Evolutionary conservation across 64 coral and sea anemone genomes (phyloP).

Genomic region (Montipora cactus): DNA sequence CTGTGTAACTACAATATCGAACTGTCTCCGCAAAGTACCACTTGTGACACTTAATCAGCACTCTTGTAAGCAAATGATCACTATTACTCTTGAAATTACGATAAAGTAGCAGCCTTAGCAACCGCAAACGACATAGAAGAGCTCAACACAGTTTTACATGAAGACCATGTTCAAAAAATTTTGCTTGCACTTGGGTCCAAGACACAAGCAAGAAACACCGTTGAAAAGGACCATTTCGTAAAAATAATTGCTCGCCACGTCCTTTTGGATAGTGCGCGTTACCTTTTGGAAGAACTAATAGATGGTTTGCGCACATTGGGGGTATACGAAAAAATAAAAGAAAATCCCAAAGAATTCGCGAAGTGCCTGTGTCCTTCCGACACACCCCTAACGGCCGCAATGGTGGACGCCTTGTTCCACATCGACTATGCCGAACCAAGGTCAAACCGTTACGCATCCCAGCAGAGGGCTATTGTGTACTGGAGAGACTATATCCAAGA

Average conservation of each 20-base stretch:
- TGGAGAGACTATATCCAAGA: conserved; percentile 24
- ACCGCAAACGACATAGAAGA: not conserved
- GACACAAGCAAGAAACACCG: not conserved
- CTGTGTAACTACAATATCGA: not conserved
- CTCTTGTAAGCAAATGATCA: not conserved
- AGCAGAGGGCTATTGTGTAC: conserved; percentile 1
- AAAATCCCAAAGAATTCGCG: not conserved
- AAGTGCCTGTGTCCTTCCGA: not conserved
- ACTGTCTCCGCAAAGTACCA: not conserved
- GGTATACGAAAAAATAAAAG: not conserved
- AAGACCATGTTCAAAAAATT: no score
- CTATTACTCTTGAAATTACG: not conserved
- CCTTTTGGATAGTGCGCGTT: not conserved
- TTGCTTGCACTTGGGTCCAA: not conserved
- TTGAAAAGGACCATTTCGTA: not conserved
- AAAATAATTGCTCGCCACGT: not conserved
- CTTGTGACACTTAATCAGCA: not conserved
- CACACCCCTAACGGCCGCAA: not conserved
- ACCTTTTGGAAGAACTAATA: not conserved
- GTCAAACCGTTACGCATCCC: not conserved
- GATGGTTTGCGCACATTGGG: not conserved
- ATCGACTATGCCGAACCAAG: not conserved
- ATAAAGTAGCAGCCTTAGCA: not conserved
- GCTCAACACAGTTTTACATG: no score
- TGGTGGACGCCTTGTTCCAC: not conserved